These are phyloP conservation scores for Myioborus melanocephalus DNA, from an alignment of 2,797 vertebrate species.

Conservation along the genomic window DNA sequence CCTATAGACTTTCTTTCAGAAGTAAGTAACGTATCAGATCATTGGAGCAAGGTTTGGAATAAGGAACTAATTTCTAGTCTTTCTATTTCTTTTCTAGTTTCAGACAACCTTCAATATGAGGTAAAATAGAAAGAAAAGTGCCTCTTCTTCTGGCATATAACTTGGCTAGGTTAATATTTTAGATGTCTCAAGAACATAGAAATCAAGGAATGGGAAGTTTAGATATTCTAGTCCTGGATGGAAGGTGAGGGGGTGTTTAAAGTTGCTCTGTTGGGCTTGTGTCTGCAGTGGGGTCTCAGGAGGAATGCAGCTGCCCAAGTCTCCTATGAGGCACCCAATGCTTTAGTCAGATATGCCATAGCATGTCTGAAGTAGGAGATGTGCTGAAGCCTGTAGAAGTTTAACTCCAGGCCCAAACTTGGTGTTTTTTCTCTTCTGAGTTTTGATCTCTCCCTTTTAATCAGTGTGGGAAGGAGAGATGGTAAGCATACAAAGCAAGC, in stretches of 20 bases:
- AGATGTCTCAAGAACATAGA: neutral
- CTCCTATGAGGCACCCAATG: neutral
- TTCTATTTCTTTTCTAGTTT: neutral
- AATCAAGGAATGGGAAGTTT: neutral
- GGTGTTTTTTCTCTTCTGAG: constrained; percentile 11
- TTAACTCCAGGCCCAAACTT: constrained; percentile 27
- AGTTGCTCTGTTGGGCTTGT: neutral
- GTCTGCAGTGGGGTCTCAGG: neutral
- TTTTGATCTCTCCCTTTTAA: constrained; percentile 51
- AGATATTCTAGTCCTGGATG: neutral
- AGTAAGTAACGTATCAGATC: neutral
- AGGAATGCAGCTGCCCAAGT: neutral
- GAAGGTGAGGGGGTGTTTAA: neutral
- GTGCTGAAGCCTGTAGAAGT: constrained; percentile 16
- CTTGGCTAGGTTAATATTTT: neutral
- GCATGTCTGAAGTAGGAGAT: neutral
- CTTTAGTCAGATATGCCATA: neutral
- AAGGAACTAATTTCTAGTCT: neutral
- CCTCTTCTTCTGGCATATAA: neutral
- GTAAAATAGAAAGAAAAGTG: neutral
- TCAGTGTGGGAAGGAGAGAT: constrained; percentile 49
- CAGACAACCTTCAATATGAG: neutral
- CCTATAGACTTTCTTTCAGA: neutral
- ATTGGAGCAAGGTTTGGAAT: neutral
- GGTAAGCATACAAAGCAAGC: constrained; percentile 57